These are phyloP conservation scores for Rhyzopertha dominica DNA, from an alignment of 1,140 invertebrate species.

Conservation along the genomic window DNA sequence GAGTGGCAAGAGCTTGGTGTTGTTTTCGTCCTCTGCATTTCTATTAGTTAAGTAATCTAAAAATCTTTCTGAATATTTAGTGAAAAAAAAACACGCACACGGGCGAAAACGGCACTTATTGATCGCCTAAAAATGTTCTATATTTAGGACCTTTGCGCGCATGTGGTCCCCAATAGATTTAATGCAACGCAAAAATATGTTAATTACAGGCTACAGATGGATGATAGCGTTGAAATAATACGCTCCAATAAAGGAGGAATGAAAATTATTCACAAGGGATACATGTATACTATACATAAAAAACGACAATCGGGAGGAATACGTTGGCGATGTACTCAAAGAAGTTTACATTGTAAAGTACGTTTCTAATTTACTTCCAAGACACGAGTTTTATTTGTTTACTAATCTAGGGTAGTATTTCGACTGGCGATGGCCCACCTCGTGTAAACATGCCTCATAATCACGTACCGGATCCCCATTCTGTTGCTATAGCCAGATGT, in stretches of 20 bases:
- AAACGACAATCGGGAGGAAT: conserved; percentile 42
- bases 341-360: conserved; percentile 45
- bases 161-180: conserved; percentile 12
- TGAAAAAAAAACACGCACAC: too few relatives aligned
- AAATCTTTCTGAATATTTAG: too few relatives aligned
- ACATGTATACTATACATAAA: conserved; percentile 50
- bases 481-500: conserved; percentile 42
- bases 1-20: too few relatives aligned
- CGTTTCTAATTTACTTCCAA: background rate
- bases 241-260: conserved; percentile 47
- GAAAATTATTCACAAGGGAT: conserved; percentile 47
- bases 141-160: conserved; percentile 16
- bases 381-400: too few relatives aligned
- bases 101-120: conserved; percentile 22
- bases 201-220: too few relatives aligned
- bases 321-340: conserved; percentile 46
- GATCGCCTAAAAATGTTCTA: conserved; percentile 19
- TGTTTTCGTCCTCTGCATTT: too few relatives aligned
- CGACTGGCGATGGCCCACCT: conserved; percentile 41
- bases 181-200: too few relatives aligned
- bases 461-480: conserved; percentile 45
- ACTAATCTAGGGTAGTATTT: conserved; percentile 42
- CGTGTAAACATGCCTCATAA: conserved; percentile 45
- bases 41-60: too few relatives aligned
- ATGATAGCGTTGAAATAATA: conserved; percentile 28